Base-by-base conservation (phyloP, 2,113 vertebrate genomes). In the Cebus imitator region DNA sequence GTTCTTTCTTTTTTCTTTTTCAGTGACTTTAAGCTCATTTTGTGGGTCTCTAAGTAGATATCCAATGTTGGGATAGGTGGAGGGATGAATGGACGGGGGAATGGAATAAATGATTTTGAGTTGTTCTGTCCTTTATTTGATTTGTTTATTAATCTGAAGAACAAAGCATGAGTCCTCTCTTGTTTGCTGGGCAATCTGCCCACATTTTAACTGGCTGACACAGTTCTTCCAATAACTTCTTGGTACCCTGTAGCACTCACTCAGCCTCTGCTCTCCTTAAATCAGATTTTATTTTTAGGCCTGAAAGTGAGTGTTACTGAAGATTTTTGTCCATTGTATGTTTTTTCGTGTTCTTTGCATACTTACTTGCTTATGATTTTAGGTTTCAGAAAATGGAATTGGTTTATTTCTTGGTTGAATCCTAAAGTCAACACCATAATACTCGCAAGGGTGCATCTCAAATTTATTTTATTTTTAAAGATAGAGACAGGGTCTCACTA, bases 341-440 rank as follows among this genome's bases (percentile, higher is more conserved):
- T 83, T 90, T 88, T 21, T 96, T 61, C 73, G 3, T 70, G 32
- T 58, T 91, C 45, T 94, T 85, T 3, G 25, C 11, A 82, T 61
- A 88, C 2, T 57, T 72, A 73, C 81, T 58, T 95, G 35, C 57
- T 96, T 91, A 48, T 79, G 64, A 40, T 48, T 94, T 88, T 73
- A 86, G 23, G 45, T 88, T 75, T 96, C n/a, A 55, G 83, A 27
- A 96, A 91, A 70, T n/a, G 18, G 40, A 76, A 27, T 7, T 89
- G 64, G 68, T 35, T 61, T 92, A 76, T 45, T 87, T 66, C 50
- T 66, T 70, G 64, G 27, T 57, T 78, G 93, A 73, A 55, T 45
- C 17, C 55, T 89, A 45, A 78, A 90, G 16, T 37, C 52, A 86
- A 55, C 2, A 72, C 18, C 23, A 18, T 18, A 90, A 10, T 32